Evolutionary conservation across 2,888 invertebrate species (phyloP).

Genomic region (Ephialtes manifestator): DNA sequence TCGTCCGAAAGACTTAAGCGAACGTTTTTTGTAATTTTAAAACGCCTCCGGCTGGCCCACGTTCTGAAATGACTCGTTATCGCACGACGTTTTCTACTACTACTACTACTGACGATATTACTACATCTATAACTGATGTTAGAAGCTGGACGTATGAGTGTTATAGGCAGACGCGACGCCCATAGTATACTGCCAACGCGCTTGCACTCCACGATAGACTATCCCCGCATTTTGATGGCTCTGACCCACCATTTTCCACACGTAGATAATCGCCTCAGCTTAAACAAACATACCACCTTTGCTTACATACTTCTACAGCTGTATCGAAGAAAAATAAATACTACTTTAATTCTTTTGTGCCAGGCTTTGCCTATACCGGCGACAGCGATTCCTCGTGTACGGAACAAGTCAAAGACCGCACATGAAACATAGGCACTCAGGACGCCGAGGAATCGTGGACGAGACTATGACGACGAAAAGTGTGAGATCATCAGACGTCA

Average conservation of each 20-base stretch:
- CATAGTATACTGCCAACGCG: neutral
- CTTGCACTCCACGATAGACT: neutral
- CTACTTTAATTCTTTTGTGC: neutral
- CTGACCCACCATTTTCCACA: neutral
- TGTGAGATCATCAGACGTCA: constrained; percentile 16
- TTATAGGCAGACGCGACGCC: constrained; percentile 2
- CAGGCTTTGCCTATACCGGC: neutral
- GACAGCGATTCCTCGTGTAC: neutral
- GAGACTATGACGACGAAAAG: neutral
- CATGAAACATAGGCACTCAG: neutral
- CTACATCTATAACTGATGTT: constrained; percentile 25
- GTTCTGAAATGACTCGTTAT: constrained; percentile 40
- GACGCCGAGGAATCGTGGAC: neutral
- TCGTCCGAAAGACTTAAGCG: neutral
- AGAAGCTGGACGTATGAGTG: constrained; percentile 11
- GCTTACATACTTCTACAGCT: neutral
- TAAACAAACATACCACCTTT: constrained; percentile 9
- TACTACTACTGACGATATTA: neutral
- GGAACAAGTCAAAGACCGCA: neutral
- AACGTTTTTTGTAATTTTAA: constrained; percentile 13
- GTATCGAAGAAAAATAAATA: neutral
- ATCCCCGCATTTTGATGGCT: neutral
- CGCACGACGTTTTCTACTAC: constrained; percentile 3
- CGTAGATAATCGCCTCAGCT: neutral
- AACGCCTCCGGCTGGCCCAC: neutral